These are phyloP conservation scores for Atrina japonica DNA, from an alignment of 2,888 invertebrate genomes.

Conservation along the genomic window DNA sequence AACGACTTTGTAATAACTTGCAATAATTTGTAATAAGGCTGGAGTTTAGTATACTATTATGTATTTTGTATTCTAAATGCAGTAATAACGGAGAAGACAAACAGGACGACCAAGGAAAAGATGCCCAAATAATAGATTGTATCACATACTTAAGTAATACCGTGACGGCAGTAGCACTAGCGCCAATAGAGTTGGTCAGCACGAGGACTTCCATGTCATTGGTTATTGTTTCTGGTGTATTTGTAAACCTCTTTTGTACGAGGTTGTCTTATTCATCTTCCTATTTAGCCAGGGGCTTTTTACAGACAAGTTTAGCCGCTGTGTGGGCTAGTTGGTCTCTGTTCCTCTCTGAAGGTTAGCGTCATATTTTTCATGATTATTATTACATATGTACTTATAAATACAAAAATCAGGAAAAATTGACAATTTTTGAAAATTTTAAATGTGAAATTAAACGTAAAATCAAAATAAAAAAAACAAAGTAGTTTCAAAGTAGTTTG, in stretches of 20 bases:
- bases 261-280: conserved; percentile 60
- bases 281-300: conserved; percentile 57
- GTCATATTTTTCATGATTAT: too few relatives aligned
- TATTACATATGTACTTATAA: too few relatives aligned
- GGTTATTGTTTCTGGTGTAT: conserved; percentile 57
- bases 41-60: too few relatives aligned
- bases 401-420: too few relatives aligned
- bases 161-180: conserved; percentile 54
- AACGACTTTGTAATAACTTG: too few relatives aligned
- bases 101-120: conserved; percentile 46
- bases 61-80: too few relatives aligned
- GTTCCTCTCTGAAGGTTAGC: conserved; percentile 18
- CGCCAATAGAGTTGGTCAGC: conserved; percentile 54
- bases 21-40: too few relatives aligned
- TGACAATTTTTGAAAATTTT: too few relatives aligned
- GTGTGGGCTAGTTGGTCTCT: conserved; percentile 60
- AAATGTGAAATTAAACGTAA: too few relatives aligned
- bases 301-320: conserved; percentile 44
- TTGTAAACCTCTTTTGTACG: conserved; percentile 55
- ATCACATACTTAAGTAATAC: conserved; percentile 52
- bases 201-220: conserved; percentile 46
- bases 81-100: background rate
- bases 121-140: conserved; percentile 53
- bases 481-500: too few relatives aligned
- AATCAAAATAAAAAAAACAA: too few relatives aligned